Base-by-base conservation (phyloP, 2,113 vertebrate genomes). In the Eidolon helvum region DNA sequence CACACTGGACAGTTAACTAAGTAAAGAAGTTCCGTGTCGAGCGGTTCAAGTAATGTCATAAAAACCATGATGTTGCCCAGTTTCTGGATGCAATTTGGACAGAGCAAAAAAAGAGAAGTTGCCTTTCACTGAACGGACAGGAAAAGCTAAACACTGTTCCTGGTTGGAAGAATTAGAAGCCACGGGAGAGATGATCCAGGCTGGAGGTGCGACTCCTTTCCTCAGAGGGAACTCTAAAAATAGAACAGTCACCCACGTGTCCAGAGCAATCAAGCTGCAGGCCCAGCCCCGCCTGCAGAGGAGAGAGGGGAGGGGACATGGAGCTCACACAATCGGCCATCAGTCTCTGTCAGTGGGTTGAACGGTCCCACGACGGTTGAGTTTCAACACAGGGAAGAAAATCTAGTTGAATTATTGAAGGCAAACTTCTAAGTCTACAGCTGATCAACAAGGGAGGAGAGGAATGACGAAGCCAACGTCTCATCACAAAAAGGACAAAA, bases 401-500 rank as follows among this genome's bases (percentile, higher is more conserved):
- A 87, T 33, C 21, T 15, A 55, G 80, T 93, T 93, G 78, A 97
- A 87, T 91, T 87, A 96, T 80, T 94, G 35, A 75, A 90, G 74
- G 43, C 26, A 10, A 74, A 16, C 30, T 66, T 59, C 0, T 77
- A 65, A 43, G 7, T 80, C 74, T 75, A 75, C 22, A 35, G 45
- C 24, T 61, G 74, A 86, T 71, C 89, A 90, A 30, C 61, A 75
- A 83, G 79, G 40, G n/a, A 92, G 38, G 15, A 28, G 22, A 18
- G 65, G 74, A 91, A 78, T 43, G 66, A 85, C 38, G 61, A 63
- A 82, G 66, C 61, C 96, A 72, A 87, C 38, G 48, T 86, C 79
- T 68, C 50, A 91, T 59, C 82, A 90, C 21, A 93, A 96, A 96
- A 96, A 94, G 88, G n/a, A 90, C 74, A 77, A 87, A 94, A 97